phyloP scores from a whole-genome alignment of 1,140 invertebrate species.

The Zaprionus taronus region DNA sequence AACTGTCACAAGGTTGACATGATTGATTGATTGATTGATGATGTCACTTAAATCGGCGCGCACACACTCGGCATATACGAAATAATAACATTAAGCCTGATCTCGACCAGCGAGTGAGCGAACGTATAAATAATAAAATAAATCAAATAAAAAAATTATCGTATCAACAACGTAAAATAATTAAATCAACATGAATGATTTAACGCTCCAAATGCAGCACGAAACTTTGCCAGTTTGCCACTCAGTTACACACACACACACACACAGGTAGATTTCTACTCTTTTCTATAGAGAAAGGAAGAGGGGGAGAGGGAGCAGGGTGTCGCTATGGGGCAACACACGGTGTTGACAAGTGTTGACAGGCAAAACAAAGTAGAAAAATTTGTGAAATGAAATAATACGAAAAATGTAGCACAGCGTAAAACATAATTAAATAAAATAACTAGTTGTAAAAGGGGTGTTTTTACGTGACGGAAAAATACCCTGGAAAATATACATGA shows the following conservation, averaged over 20 bases:
- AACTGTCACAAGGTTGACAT: slow-evolving; percentile 55
- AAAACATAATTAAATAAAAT: slow-evolving; percentile 29
- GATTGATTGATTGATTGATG: slow-evolving; percentile 76
- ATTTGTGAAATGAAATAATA: slow-evolving; percentile 45
- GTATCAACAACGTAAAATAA: slow-evolving; percentile 80
- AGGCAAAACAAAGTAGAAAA: slow-evolving; percentile 50
- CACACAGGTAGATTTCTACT: slow-evolving; percentile 10
- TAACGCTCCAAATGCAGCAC: slow-evolving; percentile 76
- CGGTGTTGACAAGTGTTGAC: slow-evolving; percentile 75
- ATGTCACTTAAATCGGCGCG: slow-evolving; percentile 69
- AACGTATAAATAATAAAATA: slow-evolving; percentile 79
- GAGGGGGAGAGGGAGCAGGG: background rate
- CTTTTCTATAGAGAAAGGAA: background rate
- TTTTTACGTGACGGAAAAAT: background rate
- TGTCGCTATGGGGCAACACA: slow-evolving; percentile 47
- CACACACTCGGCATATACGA: slow-evolving; percentile 20
- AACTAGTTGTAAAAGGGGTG: background rate
- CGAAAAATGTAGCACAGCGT: slow-evolving; percentile 37
- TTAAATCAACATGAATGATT: slow-evolving; percentile 83
- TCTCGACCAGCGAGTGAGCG: slow-evolving; percentile 31
- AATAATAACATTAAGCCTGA: slow-evolving; percentile 50
- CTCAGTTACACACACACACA: slow-evolving; percentile 28
- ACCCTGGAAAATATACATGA: background rate
- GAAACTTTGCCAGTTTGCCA: slow-evolving; percentile 55
- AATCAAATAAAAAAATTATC: slow-evolving; percentile 69